phyloP scores from a whole-genome alignment of 1,140 invertebrate genomes.

The Pinna nobilis region DNA sequence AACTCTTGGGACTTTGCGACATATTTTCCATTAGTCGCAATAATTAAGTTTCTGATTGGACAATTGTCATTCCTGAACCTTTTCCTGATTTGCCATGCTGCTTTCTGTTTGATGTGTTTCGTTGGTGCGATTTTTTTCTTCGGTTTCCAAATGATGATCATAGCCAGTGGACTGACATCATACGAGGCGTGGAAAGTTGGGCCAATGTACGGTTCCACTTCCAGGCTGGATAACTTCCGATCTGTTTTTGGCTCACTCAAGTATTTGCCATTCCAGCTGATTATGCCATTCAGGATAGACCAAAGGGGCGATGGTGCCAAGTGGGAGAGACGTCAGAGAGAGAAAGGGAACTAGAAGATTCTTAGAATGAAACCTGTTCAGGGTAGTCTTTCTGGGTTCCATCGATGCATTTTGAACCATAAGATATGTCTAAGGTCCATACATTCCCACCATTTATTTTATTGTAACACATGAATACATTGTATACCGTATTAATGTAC shows the following conservation, averaged over 20 bases:
- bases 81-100: slow-evolving; percentile 44
- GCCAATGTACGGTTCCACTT: slow-evolving; percentile 31
- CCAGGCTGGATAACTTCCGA: slow-evolving; percentile 44
- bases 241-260: slow-evolving; percentile 58
- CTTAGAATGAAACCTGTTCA: too few species aligned
- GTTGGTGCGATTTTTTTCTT: slow-evolving; percentile 40
- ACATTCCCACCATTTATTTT: too few species aligned
- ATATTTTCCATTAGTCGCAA: slow-evolving; percentile 51
- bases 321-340: too few species aligned
- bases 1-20: slow-evolving; percentile 31
- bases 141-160: slow-evolving; percentile 49
- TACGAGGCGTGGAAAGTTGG: slow-evolving; percentile 55
- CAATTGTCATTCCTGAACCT: slow-evolving; percentile 40
- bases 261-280: slow-evolving; percentile 43
- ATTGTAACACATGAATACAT: too few species aligned
- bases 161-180: slow-evolving; percentile 54
- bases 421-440: too few species aligned
- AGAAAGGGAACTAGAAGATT: too few species aligned
- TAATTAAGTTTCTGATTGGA: slow-evolving; percentile 50
- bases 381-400: too few species aligned
- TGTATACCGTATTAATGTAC: too few species aligned
- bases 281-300: slow-evolving; percentile 48
- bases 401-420: too few species aligned
- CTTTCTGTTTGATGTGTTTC: slow-evolving; percentile 43
- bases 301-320: slow-evolving; percentile 48